Percentiles rank a stretch among this genome's conserved stretches.
Evolutionary conservation across 2,113 vertebrate species (phyloP).

Genomic region (Platysternon megacephalum): DNA sequence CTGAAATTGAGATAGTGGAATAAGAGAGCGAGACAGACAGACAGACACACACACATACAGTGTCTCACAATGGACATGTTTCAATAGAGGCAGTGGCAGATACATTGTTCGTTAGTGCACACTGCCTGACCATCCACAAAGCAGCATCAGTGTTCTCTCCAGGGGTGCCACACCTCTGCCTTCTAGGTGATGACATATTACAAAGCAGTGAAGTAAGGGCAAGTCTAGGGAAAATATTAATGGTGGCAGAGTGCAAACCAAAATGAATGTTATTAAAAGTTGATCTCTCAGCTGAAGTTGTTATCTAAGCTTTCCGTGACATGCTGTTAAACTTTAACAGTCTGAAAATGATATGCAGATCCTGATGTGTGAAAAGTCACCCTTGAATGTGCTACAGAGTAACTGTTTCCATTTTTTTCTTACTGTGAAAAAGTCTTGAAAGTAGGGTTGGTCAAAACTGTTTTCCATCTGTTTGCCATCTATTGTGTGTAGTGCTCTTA

Average conservation of each 20-base stretch:
- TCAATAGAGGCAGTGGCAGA: background rate
- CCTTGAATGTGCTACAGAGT: background rate
- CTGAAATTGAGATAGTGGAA: background rate
- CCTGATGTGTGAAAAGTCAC: background rate
- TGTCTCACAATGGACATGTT: background rate
- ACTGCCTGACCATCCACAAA: background rate
- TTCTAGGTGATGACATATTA: background rate
- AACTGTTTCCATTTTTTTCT: background rate
- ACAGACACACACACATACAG: rapidly evolving
- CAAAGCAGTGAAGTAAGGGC: rapidly evolving
- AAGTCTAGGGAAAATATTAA: background rate
- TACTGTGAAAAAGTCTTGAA: background rate
- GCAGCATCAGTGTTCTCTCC: conserved; percentile 6
- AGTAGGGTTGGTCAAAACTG: background rate
- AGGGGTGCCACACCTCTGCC: conserved; percentile 24
- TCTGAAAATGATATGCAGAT: background rate
- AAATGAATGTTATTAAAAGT: background rate
- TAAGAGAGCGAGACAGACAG: rapidly evolving
- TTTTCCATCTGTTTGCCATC: background rate
- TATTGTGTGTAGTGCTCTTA: background rate
- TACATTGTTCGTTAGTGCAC: background rate
- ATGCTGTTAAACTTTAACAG: background rate
- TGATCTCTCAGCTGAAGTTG: background rate
- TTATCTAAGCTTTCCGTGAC: background rate
- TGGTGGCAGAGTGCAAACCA: background rate